A percentile compares a stretch with the other conserved stretches of the same genome.
Evolutionary conservation across 2,797 vertebrate genomes (phyloP).

Genomic region (Myiothlypis coronata): DNA sequence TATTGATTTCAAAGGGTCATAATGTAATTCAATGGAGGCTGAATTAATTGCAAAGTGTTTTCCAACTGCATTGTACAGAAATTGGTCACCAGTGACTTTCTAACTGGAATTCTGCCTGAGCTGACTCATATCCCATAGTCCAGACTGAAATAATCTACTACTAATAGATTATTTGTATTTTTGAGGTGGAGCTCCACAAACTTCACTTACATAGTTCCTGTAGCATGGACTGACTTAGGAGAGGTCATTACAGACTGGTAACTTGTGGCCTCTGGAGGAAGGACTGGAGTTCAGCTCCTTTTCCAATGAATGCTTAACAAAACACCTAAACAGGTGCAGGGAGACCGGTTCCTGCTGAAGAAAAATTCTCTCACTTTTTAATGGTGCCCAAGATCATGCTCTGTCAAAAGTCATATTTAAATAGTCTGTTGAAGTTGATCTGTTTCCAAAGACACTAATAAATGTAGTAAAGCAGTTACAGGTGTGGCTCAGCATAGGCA

Average conservation of each 20-base stretch:
- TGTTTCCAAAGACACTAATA: neutral
- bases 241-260: neutral
- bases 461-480: neutral
- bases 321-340: neutral
- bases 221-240: neutral
- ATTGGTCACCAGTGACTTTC: neutral
- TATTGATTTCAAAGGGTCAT: neutral
- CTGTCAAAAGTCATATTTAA: neutral
- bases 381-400: neutral
- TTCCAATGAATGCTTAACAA: neutral
- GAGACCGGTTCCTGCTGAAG: neutral
- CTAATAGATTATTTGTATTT: neutral
- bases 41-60: neutral
- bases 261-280: neutral
- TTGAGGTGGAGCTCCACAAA: neutral
- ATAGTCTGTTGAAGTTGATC: neutral
- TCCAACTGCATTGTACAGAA: rapidly evolving
- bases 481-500: neutral
- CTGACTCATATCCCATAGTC: neutral
- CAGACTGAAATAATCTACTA: neutral
- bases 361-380: neutral
- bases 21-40: neutral
- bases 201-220: neutral
- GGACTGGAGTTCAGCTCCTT: neutral
- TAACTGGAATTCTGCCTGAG: neutral